Conservation (phyloP, 1,140 invertebrate species). For the Ceratoteleas bidentatus region DNA sequence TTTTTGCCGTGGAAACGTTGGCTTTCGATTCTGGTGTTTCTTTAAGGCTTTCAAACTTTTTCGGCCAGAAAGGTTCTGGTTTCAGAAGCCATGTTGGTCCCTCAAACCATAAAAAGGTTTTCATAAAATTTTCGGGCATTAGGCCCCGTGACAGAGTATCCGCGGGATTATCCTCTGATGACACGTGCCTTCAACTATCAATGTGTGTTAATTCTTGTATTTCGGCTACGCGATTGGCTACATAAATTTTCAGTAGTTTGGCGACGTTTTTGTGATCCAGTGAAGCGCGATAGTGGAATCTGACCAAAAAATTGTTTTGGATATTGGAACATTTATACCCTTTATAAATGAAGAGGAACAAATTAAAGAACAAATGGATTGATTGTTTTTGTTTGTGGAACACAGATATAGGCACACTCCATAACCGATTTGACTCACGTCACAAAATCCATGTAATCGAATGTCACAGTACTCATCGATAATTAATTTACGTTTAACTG, state of each 20-base stretch:
- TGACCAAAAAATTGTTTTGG: slow-evolving; percentile 14
- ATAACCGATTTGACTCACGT: slow-evolving; percentile 23
- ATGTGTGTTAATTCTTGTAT: slow-evolving; percentile 7
- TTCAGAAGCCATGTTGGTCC: slow-evolving; percentile 2
- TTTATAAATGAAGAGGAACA: slow-evolving; percentile 5
- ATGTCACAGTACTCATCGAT: neutral
- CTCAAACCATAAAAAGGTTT: neutral
- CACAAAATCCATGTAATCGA: slow-evolving; percentile 66
- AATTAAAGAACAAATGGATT: neutral
- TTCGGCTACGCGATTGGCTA: slow-evolving; percentile 7
- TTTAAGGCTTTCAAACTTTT: too few species aligned
- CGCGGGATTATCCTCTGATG: slow-evolving; percentile 18
- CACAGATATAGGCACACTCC: slow-evolving; percentile 22
- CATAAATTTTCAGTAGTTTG: slow-evolving; percentile 16
- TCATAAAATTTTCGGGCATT: neutral
- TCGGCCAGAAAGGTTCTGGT: neutral
- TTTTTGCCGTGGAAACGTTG: neutral
- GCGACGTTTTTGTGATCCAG: slow-evolving; percentile 18
- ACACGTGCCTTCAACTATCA: slow-evolving; percentile 8
- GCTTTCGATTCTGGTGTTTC: neutral
- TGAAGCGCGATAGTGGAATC: slow-evolving; percentile 21
- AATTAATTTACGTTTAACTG: slow-evolving; percentile 23
- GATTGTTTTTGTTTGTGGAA: neutral
- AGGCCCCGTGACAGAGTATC: slow-evolving; percentile 19
- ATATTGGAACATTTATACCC: neutral